Evolutionary conservation across 2,888 invertebrate species (phyloP), one percentile per base, ranked within the genome.

Genomic region (Sphinx pinastri): DNA sequence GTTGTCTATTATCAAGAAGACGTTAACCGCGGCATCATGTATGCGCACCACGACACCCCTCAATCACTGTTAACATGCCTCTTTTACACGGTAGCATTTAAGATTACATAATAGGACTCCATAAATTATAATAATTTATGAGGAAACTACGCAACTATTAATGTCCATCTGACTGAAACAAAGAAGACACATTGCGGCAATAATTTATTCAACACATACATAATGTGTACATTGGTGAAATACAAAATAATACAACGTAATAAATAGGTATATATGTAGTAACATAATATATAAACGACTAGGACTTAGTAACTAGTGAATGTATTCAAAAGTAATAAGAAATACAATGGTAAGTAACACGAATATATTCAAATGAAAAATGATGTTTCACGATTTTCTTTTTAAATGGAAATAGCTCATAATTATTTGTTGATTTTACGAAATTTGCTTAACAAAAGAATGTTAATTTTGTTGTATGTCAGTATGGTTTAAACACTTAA

Each of bases 1-100:
- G 60, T 31, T 71, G 47, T 67, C 71, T 72, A 78, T 85, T 86
- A 84, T 73, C 82, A 81, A 79, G 74, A 75, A 75, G 71, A 75
- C 77, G 79, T 72, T 84, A 84, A 84, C 76, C 75, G 73, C 68
- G 75, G 51, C 74, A 86, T 88, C 85, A 86, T 78, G 88, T 81
- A 88, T 85, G 82, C 84, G 72, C 70, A 25, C 69, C 76, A 70
- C 75, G 76, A 74, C 73, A 74, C 70, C 72, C 76, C 77, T 84
- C 79, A 78, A 85, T 85, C 84, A 84, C 79, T 67, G 71, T 70
- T 74, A 71, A 75, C 70, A 59, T 70, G 51, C 16, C 38, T 70
- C 59, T 31, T 67, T 70, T 49, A 54, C 58, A 13, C 45, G 52
- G 16, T 63, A 14, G 51, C 67, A 51, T 67, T 52, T 51, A 13